phyloP scores from a whole-genome alignment of 2,888 invertebrate species.

The Hemistola chrysoprasaria region DNA sequence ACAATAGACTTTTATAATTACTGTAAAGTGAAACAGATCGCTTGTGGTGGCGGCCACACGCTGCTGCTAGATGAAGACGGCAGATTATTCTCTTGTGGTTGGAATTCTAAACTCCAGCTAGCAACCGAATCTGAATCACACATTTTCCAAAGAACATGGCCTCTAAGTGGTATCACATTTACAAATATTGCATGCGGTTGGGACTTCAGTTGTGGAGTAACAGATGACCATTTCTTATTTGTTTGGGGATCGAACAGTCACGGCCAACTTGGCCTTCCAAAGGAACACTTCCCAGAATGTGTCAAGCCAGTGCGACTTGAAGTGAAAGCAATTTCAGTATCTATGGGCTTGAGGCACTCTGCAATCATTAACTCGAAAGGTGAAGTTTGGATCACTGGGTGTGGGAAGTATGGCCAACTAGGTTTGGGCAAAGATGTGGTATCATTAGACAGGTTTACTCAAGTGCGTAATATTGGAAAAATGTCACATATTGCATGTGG shows the following conservation, averaged over 20 bases:
- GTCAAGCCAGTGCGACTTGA: constrained; percentile 63
- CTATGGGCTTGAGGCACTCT: constrained; percentile 87
- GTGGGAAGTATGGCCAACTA: constrained; percentile 86
- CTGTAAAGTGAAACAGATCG: constrained; percentile 83
- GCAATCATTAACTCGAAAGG: constrained; percentile 84
- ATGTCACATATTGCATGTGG: constrained; percentile 88
- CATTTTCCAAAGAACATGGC: constrained; percentile 83
- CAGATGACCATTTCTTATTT: constrained; percentile 85
- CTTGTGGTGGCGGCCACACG: constrained; percentile 91
- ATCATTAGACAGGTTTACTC: constrained; percentile 66
- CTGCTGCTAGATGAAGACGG: constrained; percentile 85
- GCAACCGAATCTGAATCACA: constrained; percentile 79
- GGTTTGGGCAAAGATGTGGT: constrained; percentile 75
- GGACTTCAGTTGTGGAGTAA: constrained; percentile 90
- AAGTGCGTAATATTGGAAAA: constrained; percentile 79
- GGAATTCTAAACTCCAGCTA: constrained; percentile 89
- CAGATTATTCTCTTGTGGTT: constrained; percentile 88
- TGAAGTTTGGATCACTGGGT: constrained; percentile 84
- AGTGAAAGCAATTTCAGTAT: constrained; percentile 79
- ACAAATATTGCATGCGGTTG: constrained; percentile 89
- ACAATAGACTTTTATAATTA: constrained; percentile 57
- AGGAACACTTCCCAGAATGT: constrained; percentile 62
- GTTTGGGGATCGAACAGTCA: constrained; percentile 93
- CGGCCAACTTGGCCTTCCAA: constrained; percentile 88
- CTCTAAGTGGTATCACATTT: constrained; percentile 79